phyloP scores from a whole-genome alignment of 2,113 vertebrate species.

The Globicephala melas region DNA sequence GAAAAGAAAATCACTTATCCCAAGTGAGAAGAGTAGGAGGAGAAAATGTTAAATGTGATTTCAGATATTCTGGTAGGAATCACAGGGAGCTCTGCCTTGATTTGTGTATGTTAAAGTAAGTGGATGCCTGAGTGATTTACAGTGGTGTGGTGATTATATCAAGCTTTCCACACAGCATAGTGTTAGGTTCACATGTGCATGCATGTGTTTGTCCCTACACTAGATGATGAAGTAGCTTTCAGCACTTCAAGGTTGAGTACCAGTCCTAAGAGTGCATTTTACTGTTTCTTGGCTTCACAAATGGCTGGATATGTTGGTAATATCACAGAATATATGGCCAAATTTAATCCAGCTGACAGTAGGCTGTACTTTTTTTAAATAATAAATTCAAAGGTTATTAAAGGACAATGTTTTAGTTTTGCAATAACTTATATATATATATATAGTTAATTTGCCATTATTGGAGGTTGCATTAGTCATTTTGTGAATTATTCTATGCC shows the following conservation, averaged over 20 bases:
- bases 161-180: background rate
- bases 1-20: too few species aligned
- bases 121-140: slow-evolving; percentile 23
- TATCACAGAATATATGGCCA: slow-evolving; percentile 70
- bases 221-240: slow-evolving; percentile 67
- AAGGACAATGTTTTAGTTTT: slow-evolving; percentile 57
- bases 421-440: background rate
- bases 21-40: background rate
- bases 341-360: slow-evolving; percentile 61
- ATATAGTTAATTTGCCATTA: slow-evolving; percentile 20
- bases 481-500: slow-evolving; percentile 35
- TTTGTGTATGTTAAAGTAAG: slow-evolving; percentile 56
- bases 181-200: slow-evolving; percentile 24
- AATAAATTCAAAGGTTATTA: slow-evolving; percentile 69
- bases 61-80: background rate
- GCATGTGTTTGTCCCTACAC: slow-evolving; percentile 41
- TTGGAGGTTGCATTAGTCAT: slow-evolving; percentile 2
- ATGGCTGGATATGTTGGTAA: slow-evolving; percentile 62
- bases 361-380: slow-evolving; percentile 54
- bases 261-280: slow-evolving; percentile 66
- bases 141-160: slow-evolving; percentile 16
- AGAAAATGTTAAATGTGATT: slow-evolving; percentile 8
- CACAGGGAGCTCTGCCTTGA: slow-evolving; percentile 33
- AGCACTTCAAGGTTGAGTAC: slow-evolving; percentile 70
- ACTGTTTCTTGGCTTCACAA: slow-evolving; percentile 69